Evolutionary conservation across 2,888 invertebrate species (phyloP), one percentile per base, ranked within the genome.

Genomic region (Torymus texanus): DNA sequence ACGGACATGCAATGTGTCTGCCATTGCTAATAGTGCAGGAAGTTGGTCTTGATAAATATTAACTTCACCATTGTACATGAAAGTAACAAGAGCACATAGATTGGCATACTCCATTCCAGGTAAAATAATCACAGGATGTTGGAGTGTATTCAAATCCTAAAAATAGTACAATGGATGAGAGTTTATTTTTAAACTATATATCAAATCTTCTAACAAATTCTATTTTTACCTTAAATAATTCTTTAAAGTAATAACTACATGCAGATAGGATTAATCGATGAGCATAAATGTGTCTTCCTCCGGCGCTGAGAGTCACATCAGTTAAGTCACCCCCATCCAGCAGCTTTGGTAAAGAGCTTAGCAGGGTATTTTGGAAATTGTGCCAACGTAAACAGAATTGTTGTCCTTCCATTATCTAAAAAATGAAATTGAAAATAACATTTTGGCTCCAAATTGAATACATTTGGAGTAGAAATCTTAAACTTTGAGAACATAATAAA

Each of bases 221-320:
- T 41, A 56, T 67, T 70, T 55, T 78, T 80, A 95, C 95, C 94
- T 95, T 95, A 91, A 97, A 97, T 82, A 97, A 92, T 87, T 96
- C 96, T 85, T 96, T 94, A 90, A 97, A 97, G 91, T 97, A 97
- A 84, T 95, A 94, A 91, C 97, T 97, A 91, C 97, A 97, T 82
- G 97, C 96, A 41, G 97, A 97, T 77, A 97, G 91, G 71, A 97
- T 95, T 72, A 97, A 93, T 86, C 94, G 93, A 90, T 97, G 97
- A 1, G 97, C 97, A 85, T 94, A 94, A 83, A 97, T 92, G n/a
- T 94, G 94, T 81, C 95, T 94, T 24, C 96, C 95, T 85, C 95
- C 96, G 5, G 97, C 97, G 83, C 96, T 96, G 66, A 97, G 92
- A 13, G 97, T 97, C 68, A 97, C 96, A 90, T 97, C 97, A 75